Conservation (phyloP, 2,797 vertebrate species). For the Eleutherodactylus coqui region DNA sequence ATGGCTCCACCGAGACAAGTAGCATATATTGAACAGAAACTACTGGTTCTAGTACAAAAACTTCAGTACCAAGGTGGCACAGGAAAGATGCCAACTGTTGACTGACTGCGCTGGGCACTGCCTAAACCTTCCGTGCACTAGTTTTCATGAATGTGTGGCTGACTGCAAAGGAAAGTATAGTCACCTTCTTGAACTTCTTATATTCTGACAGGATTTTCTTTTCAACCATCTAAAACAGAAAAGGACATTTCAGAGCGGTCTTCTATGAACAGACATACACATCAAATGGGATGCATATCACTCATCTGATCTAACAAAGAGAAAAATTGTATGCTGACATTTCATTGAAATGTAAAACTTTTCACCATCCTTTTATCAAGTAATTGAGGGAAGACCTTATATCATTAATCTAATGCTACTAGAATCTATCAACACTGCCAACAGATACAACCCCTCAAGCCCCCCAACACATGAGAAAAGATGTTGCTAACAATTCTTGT, state of each 20-base stretch:
- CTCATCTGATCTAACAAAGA: neutral
- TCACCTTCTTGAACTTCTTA: constrained; percentile 86
- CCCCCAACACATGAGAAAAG: too few relatives aligned
- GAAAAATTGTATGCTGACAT: neutral
- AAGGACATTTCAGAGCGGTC: neutral
- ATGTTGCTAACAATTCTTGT: too few relatives aligned
- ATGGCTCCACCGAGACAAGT: too few relatives aligned
- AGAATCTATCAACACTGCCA: too few relatives aligned
- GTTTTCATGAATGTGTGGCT: neutral
- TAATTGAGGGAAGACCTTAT: too few relatives aligned
- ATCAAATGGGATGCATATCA: neutral
- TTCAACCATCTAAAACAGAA: constrained; percentile 80
- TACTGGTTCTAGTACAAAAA: too few relatives aligned
- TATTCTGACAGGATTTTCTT: constrained; percentile 86
- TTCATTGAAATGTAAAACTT: too few relatives aligned
- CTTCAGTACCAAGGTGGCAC: too few relatives aligned
- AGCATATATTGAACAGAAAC: too few relatives aligned
- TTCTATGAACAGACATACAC: neutral
- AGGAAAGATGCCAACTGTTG: neutral
- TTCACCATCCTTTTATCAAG: too few relatives aligned
- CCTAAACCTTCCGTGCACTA: neutral
- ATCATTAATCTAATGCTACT: too few relatives aligned
- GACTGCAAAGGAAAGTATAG: neutral
- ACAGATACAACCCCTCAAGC: too few relatives aligned
- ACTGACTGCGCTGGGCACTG: neutral